Evolutionary conservation across 2,888 invertebrate species (phyloP), one percentile per base, ranked within the genome.

Genomic region (Rutpela maculata): DNA sequence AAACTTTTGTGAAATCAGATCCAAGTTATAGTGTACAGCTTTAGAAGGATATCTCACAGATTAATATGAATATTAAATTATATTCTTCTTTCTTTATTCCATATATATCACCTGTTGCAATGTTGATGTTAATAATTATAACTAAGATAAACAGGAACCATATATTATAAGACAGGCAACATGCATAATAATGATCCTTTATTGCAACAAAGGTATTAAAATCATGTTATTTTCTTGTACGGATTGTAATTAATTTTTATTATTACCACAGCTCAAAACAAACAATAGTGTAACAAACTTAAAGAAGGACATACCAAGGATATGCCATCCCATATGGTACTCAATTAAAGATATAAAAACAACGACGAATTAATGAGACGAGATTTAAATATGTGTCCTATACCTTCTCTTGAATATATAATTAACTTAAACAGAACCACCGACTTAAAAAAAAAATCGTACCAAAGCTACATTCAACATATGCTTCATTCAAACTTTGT

Each of bases 231-330:
- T 22, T n/a, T 68, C 68, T 22, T 31, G 7, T 68, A 56, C 11
- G 56, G 68, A 17, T 65, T 1, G n/a, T n/a, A 50, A 50, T 50
- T 17, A 38, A 65, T 43, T 17, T 38, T 65, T 65, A 63, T 65
- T 65, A 11, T 19, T 17, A 50, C 50, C n/a, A 50, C 50, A n/a
- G 50, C 1, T n/a, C 3, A 50, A 68, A 26, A 56, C 56, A 56
- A 69, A 69, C 55, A 69, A 69, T 69, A 57, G 35, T 6, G 18
- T 18, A 35, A 35, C 31, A 18, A 31, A 18, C 4, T 12, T 18
- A 26, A 69, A 69, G 62, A 35, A 69, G 31, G 57, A 69, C 55
- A 0, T 57, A 38, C 69, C 69, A 69, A 69, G 69, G 69, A 69
- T 69, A 10, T 63, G n/a, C 35, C 35, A 35, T 35, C 62, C n/a